Evolutionary conservation across 2,888 invertebrate genomes (phyloP).

Genomic region (Ennomos fuscantarius): DNA sequence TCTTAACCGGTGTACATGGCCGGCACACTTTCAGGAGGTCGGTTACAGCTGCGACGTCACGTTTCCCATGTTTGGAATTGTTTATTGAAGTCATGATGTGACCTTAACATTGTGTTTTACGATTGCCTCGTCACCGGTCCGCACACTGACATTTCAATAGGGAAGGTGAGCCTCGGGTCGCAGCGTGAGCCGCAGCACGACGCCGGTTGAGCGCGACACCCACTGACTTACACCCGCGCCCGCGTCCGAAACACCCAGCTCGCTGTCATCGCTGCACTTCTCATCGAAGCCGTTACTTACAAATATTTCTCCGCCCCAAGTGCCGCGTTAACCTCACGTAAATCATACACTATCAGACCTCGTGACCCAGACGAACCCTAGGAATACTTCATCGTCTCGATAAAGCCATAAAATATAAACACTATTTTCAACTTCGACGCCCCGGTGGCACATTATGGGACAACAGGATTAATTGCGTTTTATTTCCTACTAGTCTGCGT

Average conservation of each 20-base stretch:
- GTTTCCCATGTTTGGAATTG: slow-evolving; percentile 80
- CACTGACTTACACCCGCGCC: slow-evolving; percentile 43
- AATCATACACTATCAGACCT: slow-evolving; percentile 52
- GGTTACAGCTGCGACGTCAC: slow-evolving; percentile 77
- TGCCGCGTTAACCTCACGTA: slow-evolving; percentile 44
- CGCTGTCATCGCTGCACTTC: slow-evolving; percentile 52
- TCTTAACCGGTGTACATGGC: slow-evolving; percentile 62
- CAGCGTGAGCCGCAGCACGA: slow-evolving; percentile 78
- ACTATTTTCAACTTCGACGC: slow-evolving; percentile 55
- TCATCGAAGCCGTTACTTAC: slow-evolving; percentile 54
- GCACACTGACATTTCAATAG: slow-evolving; percentile 83
- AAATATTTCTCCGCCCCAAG: slow-evolving; percentile 45
- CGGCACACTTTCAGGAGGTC: slow-evolving; percentile 78
- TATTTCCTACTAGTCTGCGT: slow-evolving; percentile 51
- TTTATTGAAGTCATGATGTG: slow-evolving; percentile 85
- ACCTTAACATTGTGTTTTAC: slow-evolving; percentile 84
- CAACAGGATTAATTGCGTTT: slow-evolving; percentile 60
- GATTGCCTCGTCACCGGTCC: slow-evolving; percentile 82
- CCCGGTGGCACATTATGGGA: slow-evolving; percentile 43
- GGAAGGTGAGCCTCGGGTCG: slow-evolving; percentile 78
- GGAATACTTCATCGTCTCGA: slow-evolving; percentile 54
- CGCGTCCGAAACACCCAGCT: slow-evolving; percentile 28
- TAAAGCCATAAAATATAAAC: slow-evolving; percentile 57
- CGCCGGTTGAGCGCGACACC: slow-evolving; percentile 55
- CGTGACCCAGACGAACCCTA: slow-evolving; percentile 50